Evolutionary conservation across 2,888 invertebrate genomes (phyloP), one percentile per base, ranked within the genome.

Genomic region (Hypolimnas misippus): DNA sequence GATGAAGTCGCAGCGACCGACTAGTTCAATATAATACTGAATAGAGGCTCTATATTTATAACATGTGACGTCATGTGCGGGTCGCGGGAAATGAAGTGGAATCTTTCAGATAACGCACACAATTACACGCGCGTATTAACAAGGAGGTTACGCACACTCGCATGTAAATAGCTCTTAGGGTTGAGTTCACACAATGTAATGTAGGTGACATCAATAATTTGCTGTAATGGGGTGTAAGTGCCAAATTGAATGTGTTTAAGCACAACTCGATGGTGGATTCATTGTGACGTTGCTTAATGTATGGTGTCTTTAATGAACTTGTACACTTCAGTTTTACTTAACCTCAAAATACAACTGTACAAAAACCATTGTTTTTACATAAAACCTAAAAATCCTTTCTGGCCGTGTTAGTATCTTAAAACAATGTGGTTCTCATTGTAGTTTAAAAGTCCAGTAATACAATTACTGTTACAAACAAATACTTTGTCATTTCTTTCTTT

Each of bases 41-140:
- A 67, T 65, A 67, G 67, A 70, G 67, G 70, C 68, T 63, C 71
- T 67, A 71, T 73, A 72, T 76, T 80, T 75, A 81, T 85, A 81
- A 79, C 71, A 71, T 81, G 84, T 88, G 84, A 86, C 82, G 86
- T 84, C 84, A 89, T 79, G 79, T 81, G 77, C 81, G 89, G 89
- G 88, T 84, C 84, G 87, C 72, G 87, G 91, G 87, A 90, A 92
- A 91, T 91, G 92, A 91, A 87, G 87, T 84, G 91, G 92, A 92
- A 92, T 90, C 88, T 89, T 86, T 79, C 84, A 83, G 92, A 92
- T 92, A 92, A 92, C 92, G 70, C 90, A 90, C 87, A 91, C 91
- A 81, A 50, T 66, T 71, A 73, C 76, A 74, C 66, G 53, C 68
- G 65, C 63, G 64, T 70, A 55, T 69, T 66, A 51, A 72, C 63